Base-by-base conservation (phyloP, 2,113 vertebrate genomes). In the Megaceryle maxima region DNA sequence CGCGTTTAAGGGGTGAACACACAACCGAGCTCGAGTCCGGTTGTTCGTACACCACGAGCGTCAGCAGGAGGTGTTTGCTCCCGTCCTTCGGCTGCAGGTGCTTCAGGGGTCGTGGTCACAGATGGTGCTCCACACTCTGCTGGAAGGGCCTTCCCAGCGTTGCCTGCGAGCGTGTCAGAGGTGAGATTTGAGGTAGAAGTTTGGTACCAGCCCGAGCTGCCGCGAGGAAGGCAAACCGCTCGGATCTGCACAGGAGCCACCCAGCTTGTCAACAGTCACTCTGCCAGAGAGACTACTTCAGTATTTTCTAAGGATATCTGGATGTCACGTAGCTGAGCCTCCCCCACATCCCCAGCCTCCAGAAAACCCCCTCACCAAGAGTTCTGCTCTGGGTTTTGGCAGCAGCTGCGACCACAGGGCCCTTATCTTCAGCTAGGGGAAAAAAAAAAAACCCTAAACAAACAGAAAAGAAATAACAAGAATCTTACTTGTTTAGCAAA, bases 141-240 rank as follows among this genome's bases (percentile, higher is more conserved):
- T 14, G 98, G 93, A 51, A 99, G 97, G 68, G 99, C 98, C 62
- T 99, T 99, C 39, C 99, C 99, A 75, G 99, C 98, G 50, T 98
- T 89, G 50, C 99, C 99, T 99, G 84, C 25, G 97, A 77, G 51
- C 4, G 93, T 4, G 17, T 82, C 11, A 28, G 3, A 56, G 12
- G 25, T 2, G 48, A 60, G 53, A n/a, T 29, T 15, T 13, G 18
- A 76, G 70, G 43, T 0, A 10, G 14, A 39, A 33, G 22, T 33
- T 39, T 69, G 46, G 39, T n/a, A 69, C 16, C 31, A 24, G 31
- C 59, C 64, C 6, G 17, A 82, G 43, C 37, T 37, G 37, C 37
- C 37, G 37, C 37, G 37, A 37, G 37, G 4, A 39, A 67, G 24
- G 29, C n/a, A 29, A 41, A 46, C 16, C 13, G 28, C 70, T 39